Percentiles rank a stretch among this genome's conserved stretches.
phyloP scores from a whole-genome alignment of 2,113 vertebrate genomes.

The Pedetes capensis region DNA sequence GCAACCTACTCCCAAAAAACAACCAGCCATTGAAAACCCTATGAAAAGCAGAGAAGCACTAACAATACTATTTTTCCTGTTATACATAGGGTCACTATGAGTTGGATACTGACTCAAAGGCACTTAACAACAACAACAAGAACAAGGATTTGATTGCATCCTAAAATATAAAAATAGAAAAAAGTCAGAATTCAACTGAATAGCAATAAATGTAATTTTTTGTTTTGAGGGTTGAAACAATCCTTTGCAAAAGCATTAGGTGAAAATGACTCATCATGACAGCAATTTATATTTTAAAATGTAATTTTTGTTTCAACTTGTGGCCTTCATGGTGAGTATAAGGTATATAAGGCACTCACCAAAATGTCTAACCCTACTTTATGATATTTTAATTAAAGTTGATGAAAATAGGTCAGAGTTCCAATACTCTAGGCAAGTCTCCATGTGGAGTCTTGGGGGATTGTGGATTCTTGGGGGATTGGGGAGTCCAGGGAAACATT shows the following conservation, averaged over 20 bases:
- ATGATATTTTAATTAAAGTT: background rate
- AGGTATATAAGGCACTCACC: background rate
- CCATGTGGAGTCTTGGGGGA: background rate
- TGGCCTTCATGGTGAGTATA: background rate
- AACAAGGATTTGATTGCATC: background rate
- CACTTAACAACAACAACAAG: no score
- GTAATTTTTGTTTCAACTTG: background rate
- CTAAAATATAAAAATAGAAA: constrained; percentile 22
- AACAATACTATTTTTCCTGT: no score
- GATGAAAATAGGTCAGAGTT: background rate
- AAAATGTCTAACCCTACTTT: background rate
- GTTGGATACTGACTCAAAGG: no score
- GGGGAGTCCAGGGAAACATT: background rate
- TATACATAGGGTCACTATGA: no score
- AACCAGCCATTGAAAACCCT: no score
- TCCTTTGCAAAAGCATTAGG: background rate
- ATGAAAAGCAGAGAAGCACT: no score
- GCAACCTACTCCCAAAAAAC: no score
- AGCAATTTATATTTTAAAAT: constrained; percentile 39
- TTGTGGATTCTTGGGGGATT: no score
- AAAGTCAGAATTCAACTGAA: background rate
- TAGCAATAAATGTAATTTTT: background rate
- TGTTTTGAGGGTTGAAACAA: background rate
- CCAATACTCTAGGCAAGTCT: background rate
- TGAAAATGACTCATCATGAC: background rate